Base-by-base conservation (phyloP, 2,113 vertebrate genomes). In the Montifringilla adamsi region DNA sequence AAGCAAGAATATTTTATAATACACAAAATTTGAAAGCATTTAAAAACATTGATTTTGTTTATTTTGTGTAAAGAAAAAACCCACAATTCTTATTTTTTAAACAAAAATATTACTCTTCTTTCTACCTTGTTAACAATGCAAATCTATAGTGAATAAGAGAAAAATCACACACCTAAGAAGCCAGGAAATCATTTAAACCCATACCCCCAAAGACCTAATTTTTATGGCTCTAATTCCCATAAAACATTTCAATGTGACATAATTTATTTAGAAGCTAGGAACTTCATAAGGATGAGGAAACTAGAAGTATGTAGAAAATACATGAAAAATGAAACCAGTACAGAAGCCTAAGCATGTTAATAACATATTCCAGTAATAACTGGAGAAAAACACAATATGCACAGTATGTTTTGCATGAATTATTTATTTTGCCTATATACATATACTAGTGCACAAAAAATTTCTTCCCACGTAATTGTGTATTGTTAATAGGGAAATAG, bases 251-350 rank as follows among this genome's bases (percentile, higher is more conserved):
- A 35, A 63, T 55, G 47, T 95, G 70, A 80, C 68, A 85, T 96
- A 89, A 85, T 97, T 94, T 95, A 96, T 92, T 95, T 91, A 91
- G 50, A 77, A 85, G 15, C 19, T 91, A 66, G 59, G 74, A 90
- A 91, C 63, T 94, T 93, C 80, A 83, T 92, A 86, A 94, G 43
- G 44, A 88, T 3, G 2, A 39, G 28, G 16, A 59, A 94, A 69
- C 17, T 63, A 90, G 83, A 90, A 80, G 26, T 55, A 85, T 66
- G 39, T 70, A 83, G 50, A 93, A 94, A 93, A 88, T 59, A 90
- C 59, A 44, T 86, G 70, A 95, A 90, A 96, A 95, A 96, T 93
- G 90, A 95, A 95, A 85, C 55, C 55, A 62, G 19, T 59, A 31
- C 33, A 77, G 64, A 91, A 90, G 50, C 70, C 10, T 87, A 91